These are phyloP conservation scores for Conomelus anceps DNA, from an alignment of 2,888 invertebrate genomes.

Conservation along the genomic window DNA sequence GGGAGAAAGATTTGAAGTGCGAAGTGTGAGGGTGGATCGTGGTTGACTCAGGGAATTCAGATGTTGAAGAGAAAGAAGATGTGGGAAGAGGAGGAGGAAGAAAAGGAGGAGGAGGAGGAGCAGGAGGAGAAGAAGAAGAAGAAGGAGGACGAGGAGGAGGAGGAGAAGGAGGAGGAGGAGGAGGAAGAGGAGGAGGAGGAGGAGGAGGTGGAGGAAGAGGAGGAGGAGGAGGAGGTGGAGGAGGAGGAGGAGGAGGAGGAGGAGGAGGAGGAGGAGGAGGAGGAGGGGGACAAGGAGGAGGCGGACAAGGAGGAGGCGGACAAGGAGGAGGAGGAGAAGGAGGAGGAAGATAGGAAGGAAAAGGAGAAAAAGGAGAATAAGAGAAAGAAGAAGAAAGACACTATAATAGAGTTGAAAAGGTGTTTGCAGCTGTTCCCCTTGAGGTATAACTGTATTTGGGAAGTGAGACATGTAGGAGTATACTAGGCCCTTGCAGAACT, in stretches of 20 bases:
- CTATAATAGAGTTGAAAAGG: no score
- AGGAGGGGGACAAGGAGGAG: not conserved
- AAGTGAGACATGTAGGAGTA: no score
- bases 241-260: not conserved
- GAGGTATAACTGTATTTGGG: no score
- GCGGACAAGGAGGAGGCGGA: not conserved
- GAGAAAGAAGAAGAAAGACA: not conserved
- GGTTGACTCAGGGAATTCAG: not conserved
- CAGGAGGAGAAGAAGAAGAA: not conserved
- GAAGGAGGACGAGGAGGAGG: not conserved
- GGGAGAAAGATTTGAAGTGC: not conserved
- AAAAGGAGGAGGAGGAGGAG: not conserved
- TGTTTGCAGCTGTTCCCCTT: no score
- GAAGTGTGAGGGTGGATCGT: not conserved
- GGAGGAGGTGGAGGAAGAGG: not conserved
- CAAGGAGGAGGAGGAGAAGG: not conserved
- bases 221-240: not conserved
- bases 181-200: not conserved
- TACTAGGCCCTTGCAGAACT: no score
- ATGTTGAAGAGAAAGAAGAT: no score
- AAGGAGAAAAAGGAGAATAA: not conserved
- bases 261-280: not conserved
- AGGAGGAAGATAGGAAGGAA: not conserved
- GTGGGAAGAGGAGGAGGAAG: not conserved
- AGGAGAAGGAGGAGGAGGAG: not conserved